Conservation (phyloP, 2,888 invertebrate genomes). For the Agrilus mali region DNA sequence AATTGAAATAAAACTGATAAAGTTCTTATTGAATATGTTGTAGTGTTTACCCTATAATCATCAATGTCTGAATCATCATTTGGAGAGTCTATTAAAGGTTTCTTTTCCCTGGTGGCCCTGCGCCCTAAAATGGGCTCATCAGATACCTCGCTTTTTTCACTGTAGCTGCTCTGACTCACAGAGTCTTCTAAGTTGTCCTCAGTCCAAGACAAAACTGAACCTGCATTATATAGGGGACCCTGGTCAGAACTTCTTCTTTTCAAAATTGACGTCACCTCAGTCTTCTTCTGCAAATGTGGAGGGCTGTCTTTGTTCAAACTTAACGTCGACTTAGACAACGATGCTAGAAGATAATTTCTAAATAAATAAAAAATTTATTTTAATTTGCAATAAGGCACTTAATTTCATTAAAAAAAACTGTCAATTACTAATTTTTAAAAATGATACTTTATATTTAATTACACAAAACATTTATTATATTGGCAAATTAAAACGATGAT, state of each 20-base stretch:
- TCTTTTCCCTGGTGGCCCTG: constrained; percentile 46
- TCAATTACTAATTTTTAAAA: too few relatives aligned
- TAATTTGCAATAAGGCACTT: not conserved
- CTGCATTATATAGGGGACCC: constrained; percentile 35
- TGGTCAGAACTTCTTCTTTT: constrained; percentile 42
- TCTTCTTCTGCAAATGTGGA: constrained; percentile 31
- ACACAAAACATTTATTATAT: constrained; percentile 11
- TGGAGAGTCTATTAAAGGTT: constrained; percentile 43
- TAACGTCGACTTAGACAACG: constrained; percentile 1
- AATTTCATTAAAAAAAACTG: not conserved
- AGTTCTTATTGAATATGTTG: constrained; percentile 1
- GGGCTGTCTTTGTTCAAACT: constrained; percentile 20
- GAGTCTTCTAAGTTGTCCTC: constrained; percentile 54
- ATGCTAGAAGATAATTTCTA: constrained; percentile 1
- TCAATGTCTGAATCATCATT: constrained; percentile 71
- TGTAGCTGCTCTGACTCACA: constrained; percentile 51
- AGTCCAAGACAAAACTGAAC: constrained; percentile 28
- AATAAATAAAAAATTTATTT: not conserved
- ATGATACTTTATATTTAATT: not conserved
- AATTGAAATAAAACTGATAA: not conserved
- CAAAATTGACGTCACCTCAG: constrained; percentile 41
- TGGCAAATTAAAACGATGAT: not conserved
- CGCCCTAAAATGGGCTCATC: constrained; percentile 56
- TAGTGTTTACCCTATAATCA: constrained; percentile 41
- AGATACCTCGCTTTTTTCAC: constrained; percentile 51